Evolutionary conservation across 1,140 invertebrate species (phyloP), one percentile per base, ranked within the genome.

Genomic region (Bombus waltoni): DNA sequence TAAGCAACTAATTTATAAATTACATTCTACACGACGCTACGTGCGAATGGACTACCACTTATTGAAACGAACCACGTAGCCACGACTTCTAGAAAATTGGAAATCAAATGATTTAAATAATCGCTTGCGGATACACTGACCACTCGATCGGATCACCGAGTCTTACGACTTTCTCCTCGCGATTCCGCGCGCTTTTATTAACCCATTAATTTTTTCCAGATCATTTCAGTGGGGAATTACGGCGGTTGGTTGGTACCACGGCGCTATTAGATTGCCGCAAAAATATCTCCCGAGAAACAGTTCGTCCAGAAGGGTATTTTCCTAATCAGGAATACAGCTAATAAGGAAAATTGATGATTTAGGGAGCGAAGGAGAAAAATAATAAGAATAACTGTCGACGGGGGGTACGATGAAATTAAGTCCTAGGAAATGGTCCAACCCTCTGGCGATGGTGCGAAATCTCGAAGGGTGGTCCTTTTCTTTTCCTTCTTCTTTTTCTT

Each of bases 301-400:
- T 13, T 35, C 25, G 10, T 53, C 28, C 13, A 15, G 65, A 40
- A 18, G 66, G 75, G 38, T 59, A 66, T 84, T 79, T 72, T 62
- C 32, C 40, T 79, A 85, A 79, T 85, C 76, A 71, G 18, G n/a
- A 65, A 80, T 72, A 72, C 76, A 38, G 40, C 40, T 82, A 85
- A 85, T 85, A 85, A 85, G 71, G 53, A n/a, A 74, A 68, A 81
- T 81, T 81, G 84, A 85, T 85, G 79, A 85, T 85, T 85, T 85
- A 81, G 70, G 84, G 59, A 18, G 28, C 10, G 42, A 78, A 80
- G 40, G 53, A 85, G 74, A 65, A 28, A 85, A 81, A 85, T 81
- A 81, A 74, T 81, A 85, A 81, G 84, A 81, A 74, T 81, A 81
- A 66, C 57, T 9, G 57, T 74, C 32, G n/a, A 40, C 38, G 25